Evolutionary conservation across 1,140 invertebrate species (phyloP), one percentile per base, ranked within the genome.

Genomic region (Aleiodes sp.): DNA sequence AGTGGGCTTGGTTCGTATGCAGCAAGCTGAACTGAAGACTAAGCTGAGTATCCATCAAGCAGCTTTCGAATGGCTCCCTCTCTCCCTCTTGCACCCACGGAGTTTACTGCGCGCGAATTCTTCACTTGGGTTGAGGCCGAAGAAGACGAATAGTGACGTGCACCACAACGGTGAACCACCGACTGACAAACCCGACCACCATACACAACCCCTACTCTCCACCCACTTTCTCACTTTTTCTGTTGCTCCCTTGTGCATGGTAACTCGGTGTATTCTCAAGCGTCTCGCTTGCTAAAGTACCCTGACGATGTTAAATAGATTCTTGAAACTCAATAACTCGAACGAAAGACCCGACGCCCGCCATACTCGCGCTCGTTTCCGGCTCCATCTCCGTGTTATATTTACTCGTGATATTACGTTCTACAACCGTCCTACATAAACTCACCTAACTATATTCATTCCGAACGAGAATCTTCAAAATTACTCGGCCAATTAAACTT

Each of bases 11-110:
- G 75, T 84, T 83, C 70, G 76, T 82, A 84, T 83, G 80, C 82
- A 77, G 70, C 72, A 74, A 71, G 71, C 69, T 75, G 73, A 66
- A 73, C 75, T 74, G 74, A 72, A 67, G 59, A 74, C 75, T 73
- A 67, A 79, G 76, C 77, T 74, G 73, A 73, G 78, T 81, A 84
- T 84, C 82, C 76, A 78, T 83, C 82, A 82, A 81, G 78, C 39
- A 39, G 64, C 28, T 59, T 66, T 70, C 64, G 64, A 70, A 71
- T 64, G 39, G 29, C 28, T 56, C 57, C 33, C 21, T 24, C 12
- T 65, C 72, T 68, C 65, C 41, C 59, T 28, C 41, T 63, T 31
- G 31, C 24, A 68, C 33, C 16, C 56, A 21, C 28, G 14, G 73
- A 70, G 60, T 61, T 28, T 59, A 39, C 46, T 8, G 70, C 70